phyloP scores from a whole-genome alignment of 2,797 vertebrate genomes.

The Eutrigla gurnardus region DNA sequence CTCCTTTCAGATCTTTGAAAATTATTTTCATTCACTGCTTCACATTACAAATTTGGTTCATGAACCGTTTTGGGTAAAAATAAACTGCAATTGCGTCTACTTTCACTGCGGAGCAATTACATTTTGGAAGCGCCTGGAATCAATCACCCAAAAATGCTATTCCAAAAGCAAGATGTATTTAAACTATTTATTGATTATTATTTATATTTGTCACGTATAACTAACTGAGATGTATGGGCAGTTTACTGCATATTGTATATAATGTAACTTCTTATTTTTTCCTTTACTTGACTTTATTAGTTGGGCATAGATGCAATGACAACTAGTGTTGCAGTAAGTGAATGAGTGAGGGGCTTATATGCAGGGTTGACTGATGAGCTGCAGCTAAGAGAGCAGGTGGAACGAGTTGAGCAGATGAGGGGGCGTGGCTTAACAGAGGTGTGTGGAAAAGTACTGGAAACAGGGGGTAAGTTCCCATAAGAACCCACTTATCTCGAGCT shows the following conservation, averaged over 20 bases:
- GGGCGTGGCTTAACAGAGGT: no score
- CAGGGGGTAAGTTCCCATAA: no score
- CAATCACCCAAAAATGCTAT: not conserved
- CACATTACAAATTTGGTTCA: conserved; percentile 14
- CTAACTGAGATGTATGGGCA: not conserved
- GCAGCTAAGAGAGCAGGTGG: no score
- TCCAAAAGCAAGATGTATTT: not conserved
- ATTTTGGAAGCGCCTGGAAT: not conserved
- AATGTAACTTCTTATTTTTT: not conserved
- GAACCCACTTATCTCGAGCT: no score
- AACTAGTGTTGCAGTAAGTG: no score
- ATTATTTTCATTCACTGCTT: conserved; percentile 6
- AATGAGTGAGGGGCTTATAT: no score
- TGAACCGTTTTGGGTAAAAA: no score
- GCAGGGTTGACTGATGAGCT: no score
- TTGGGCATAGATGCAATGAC: no score
- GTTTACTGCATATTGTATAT: not conserved
- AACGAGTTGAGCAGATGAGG: no score
- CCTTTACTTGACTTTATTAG: no score
- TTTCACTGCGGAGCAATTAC: not conserved
- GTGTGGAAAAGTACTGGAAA: no score
- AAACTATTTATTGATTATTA: not conserved
- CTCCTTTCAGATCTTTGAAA: conserved; percentile 18
- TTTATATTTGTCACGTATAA: not conserved
- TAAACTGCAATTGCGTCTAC: not conserved